A percentile compares a stretch with the other conserved stretches of the same genome.
Evolutionary conservation across 2,888 invertebrate genomes (phyloP).

Genomic region (Lasioglossum lativentre): DNA sequence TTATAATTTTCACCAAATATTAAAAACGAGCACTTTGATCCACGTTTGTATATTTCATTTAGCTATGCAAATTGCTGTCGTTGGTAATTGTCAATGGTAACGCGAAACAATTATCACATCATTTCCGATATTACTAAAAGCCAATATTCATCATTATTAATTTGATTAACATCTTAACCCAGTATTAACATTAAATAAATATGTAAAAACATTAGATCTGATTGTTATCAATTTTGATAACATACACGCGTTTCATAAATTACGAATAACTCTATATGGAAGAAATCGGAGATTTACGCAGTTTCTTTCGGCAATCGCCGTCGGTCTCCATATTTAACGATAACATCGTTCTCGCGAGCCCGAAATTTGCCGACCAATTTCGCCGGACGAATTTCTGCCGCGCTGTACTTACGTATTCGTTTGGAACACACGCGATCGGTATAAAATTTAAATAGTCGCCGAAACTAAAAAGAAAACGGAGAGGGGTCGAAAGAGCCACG

Average conservation of each 20-base stretch:
- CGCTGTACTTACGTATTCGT: conserved; percentile 21
- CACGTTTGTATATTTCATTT: background rate
- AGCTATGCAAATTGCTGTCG: background rate
- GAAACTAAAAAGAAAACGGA: background rate
- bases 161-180: background rate
- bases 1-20: background rate
- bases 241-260: no score
- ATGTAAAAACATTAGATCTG: background rate
- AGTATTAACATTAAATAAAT: no score
- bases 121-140: background rate
- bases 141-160: background rate
- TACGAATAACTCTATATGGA: no score
- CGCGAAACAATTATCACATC: background rate
- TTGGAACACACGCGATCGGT: conserved; percentile 14
- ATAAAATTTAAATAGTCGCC: conserved; percentile 41
- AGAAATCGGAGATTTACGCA: background rate
- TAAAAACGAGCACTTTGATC: background rate
- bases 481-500: no score
- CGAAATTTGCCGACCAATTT: background rate
- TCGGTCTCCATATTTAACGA: background rate
- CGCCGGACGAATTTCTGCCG: conserved; percentile 17
- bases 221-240: background rate
- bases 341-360: background rate
- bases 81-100: background rate
- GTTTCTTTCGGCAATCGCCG: background rate